Evolutionary conservation across 23 tunicate genomes (phyloP), one percentile per base, ranked within the genome.

Genomic region (Oikopleura dioica): DNA sequence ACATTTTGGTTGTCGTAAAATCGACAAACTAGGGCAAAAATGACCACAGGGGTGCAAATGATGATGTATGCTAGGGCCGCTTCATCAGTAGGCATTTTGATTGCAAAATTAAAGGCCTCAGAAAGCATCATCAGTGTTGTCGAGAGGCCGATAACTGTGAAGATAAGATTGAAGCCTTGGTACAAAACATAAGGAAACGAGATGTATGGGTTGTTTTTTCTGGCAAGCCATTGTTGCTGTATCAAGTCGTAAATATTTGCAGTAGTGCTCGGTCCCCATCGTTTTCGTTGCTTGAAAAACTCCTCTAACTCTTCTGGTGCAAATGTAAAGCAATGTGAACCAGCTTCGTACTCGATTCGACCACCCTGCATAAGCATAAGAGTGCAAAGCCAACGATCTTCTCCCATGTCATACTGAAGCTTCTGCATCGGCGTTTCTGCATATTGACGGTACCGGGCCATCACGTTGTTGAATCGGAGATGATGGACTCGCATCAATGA

Each of bases 251-350:
- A 86, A 33, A 94, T 79, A 69, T 94, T 94, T 76, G 99, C 99
- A 87, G 87, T 94, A 38, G 99, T 94, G 0, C 95, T 86, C n/a
- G 99, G 99, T 2, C 95, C 99, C 99, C 99, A 94, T 24, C 99
- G 72, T 76, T 92, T 75, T 35, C 99, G 80, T 37, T 94, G 99
- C 78, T 94, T 94, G 78, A 83, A 94, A 80, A 94, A 94, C 75
- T 94, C 99, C 38, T 94, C 87, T 59, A 94, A 84, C 9, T 86
- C 99, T 72, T 94, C 99, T 37, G 99, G 99, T 16, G 99, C 99
- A 68, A 94, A 94, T 1, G 99, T 94, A 59, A 81, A 94, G 36
- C 95, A 94, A 77, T 94, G 95, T 34, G 89, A 83, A 1, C 95
- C 95, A 26, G 99, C 99, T 35, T 83, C 82, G 81, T 86, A 94